A percentile compares a stretch with the other conserved stretches of the same genome.
Evolutionary conservation across 2,113 vertebrate genomes (phyloP).

Genomic region (Vicugna pacos): DNA sequence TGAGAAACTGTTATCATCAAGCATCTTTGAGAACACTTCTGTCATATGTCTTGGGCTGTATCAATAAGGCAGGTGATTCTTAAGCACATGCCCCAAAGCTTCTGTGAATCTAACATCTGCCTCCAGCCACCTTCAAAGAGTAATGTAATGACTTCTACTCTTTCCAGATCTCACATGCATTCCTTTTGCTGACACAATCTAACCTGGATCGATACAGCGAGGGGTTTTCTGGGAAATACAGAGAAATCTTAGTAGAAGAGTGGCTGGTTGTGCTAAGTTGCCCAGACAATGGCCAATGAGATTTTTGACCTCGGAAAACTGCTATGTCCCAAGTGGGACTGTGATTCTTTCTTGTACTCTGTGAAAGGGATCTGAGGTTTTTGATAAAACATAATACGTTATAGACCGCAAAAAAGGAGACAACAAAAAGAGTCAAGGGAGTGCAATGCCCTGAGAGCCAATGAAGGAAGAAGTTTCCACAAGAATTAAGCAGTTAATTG

Average conservation of each 20-base stretch:
- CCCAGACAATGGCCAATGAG: not conserved
- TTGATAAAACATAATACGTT: not conserved
- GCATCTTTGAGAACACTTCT: not conserved
- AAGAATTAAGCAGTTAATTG: not conserved
- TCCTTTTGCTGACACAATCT: not conserved
- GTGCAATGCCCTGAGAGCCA: not conserved
- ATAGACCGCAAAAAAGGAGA: slow-evolving; percentile 20
- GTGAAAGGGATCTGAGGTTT: not conserved
- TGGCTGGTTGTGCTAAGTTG: not conserved
- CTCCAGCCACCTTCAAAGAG: not conserved
- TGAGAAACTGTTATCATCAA: not conserved
- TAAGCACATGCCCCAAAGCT: not conserved
- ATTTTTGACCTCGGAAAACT: slow-evolving; percentile 3
- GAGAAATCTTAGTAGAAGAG: not conserved
- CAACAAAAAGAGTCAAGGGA: not conserved
- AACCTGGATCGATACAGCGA: not conserved
- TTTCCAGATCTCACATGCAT: not conserved
- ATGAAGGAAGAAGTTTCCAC: not conserved
- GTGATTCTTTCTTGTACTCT: not conserved
- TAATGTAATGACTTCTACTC: not conserved
- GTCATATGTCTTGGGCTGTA: not conserved
- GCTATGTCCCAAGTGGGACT: not conserved
- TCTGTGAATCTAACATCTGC: not conserved
- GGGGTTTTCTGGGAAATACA: not conserved
- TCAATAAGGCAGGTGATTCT: not conserved